These are phyloP conservation scores for Crocodylus rhombifer DNA, from an alignment of 2,797 vertebrate species.

Conservation along the genomic window DNA sequence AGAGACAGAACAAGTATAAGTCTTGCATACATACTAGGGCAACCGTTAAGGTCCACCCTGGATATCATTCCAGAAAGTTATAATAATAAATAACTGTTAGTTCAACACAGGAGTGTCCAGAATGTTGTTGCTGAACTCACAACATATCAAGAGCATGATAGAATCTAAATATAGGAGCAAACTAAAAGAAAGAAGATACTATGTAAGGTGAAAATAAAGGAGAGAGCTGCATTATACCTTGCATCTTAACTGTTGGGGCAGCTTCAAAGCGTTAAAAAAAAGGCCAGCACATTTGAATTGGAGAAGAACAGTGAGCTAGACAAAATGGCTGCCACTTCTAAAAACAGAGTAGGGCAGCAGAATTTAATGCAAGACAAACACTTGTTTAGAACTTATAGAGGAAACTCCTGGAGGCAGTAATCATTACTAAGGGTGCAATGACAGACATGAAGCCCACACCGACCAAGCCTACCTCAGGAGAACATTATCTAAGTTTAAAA, in stretches of 20 bases:
- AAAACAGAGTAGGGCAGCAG: neutral
- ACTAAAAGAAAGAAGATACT: neutral
- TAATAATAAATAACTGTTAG: no score
- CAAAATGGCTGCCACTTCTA: neutral
- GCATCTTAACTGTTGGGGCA: neutral
- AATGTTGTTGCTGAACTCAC: no score
- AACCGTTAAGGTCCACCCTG: no score
- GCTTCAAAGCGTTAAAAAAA: neutral
- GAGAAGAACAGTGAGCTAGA: neutral
- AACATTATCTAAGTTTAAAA: conserved; percentile 4
- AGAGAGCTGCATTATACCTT: neutral
- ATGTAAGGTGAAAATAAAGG: neutral
- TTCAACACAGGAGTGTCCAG: no score
- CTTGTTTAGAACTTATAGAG: neutral
- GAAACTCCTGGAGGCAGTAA: neutral
- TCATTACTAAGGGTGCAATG: neutral
- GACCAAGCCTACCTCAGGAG: neutral
- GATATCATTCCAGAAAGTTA: no score
- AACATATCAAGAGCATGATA: neutral
- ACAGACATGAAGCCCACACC: neutral
- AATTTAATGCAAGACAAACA: neutral
- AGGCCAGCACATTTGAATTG: neutral
- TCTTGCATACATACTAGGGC: no score
- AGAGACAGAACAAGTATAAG: no score
- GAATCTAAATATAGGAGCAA: neutral